Percentiles rank a stretch among this genome's conserved stretches.
These are phyloP conservation scores for Hyphantria cunea DNA, from an alignment of 1,140 invertebrate species.

Conservation along the genomic window DNA sequence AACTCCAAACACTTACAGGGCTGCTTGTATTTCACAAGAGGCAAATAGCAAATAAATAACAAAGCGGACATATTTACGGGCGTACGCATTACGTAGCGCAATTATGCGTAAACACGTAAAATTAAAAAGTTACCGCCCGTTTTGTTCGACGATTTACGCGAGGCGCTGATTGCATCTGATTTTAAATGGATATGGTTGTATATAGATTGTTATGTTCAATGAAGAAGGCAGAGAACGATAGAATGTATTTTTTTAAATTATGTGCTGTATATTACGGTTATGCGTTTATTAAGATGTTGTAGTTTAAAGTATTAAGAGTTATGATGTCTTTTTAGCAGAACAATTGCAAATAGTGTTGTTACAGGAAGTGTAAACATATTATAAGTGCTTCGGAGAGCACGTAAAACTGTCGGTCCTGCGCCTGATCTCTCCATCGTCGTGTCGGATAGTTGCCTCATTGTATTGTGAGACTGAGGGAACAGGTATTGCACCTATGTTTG, in stretches of 20 bases:
- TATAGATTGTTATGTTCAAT: not conserved
- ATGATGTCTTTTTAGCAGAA: no score
- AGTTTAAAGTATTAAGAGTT: no score
- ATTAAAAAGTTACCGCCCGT: constrained; percentile 57
- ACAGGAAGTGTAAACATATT: no score
- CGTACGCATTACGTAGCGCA: constrained; percentile 57
- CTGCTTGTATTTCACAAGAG: constrained; percentile 47
- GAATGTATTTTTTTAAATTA: no score
- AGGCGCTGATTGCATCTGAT: constrained; percentile 18
- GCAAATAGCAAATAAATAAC: constrained; percentile 63
- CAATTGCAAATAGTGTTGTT: no score
- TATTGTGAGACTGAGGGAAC: no score
- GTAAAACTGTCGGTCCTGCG: no score
- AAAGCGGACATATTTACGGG: constrained; percentile 64
- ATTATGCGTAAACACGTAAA: constrained; percentile 74
- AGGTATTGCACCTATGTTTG: no score
- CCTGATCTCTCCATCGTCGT: no score
- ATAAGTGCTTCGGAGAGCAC: no score
- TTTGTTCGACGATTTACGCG: constrained; percentile 18
- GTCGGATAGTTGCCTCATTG: no score
- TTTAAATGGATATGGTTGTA: not conserved
- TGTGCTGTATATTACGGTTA: not conserved
- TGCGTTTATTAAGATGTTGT: no score
- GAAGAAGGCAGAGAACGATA: not conserved
- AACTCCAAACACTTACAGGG: constrained; percentile 28